A percentile compares a stretch with the other conserved stretches of the same genome.
Conservation (phyloP, 2,797 vertebrate genomes). For the Ctenopoma multispine region DNA sequence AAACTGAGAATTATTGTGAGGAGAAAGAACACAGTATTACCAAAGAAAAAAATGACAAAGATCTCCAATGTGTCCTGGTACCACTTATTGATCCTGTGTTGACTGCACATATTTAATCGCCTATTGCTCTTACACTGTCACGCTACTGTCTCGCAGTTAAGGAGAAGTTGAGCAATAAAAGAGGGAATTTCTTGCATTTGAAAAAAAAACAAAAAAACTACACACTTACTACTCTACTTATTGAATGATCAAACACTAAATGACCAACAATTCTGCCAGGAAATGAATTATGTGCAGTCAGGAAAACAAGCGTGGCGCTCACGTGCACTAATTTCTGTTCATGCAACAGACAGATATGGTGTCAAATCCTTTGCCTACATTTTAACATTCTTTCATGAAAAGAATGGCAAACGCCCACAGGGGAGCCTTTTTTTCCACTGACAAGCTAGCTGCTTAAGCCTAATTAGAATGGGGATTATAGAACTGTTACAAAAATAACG, state of each 20-base stretch:
- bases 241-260: constrained; percentile 12
- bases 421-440: constrained; percentile 68
- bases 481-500: constrained; percentile 83
- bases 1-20: neutral
- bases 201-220: constrained; percentile 23
- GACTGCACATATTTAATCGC: neutral
- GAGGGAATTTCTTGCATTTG: constrained; percentile 30
- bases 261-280: constrained; percentile 11
- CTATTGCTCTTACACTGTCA: neutral
- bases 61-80: neutral
- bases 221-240: constrained; percentile 40
- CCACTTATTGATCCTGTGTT: neutral
- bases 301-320: constrained; percentile 27
- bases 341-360: constrained; percentile 64
- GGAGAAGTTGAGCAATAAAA: neutral
- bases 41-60: neutral
- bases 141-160: neutral
- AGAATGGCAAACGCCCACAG: constrained; percentile 81
- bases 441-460: constrained; percentile 82
- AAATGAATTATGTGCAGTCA: constrained; percentile 45
- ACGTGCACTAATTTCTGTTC: constrained; percentile 63
- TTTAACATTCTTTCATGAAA: constrained; percentile 79
- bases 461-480: constrained; percentile 85
- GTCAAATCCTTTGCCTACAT: constrained; percentile 70
- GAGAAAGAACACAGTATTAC: neutral